Evolutionary conservation across 2,797 vertebrate species (phyloP).

Genomic region (Hyperoplus immaculatus): DNA sequence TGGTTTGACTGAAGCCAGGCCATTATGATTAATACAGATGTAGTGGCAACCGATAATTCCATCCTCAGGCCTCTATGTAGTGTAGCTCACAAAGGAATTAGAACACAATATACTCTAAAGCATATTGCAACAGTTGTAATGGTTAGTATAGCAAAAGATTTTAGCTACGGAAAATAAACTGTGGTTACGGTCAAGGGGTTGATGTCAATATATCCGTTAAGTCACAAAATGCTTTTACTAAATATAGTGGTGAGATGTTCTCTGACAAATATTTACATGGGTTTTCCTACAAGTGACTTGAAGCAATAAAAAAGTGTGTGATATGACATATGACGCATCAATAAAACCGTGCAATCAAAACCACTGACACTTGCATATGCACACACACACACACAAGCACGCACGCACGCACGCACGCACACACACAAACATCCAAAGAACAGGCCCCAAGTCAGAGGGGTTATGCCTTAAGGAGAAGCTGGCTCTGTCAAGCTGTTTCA

Average conservation of each 20-base stretch:
- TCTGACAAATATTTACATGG: neutral
- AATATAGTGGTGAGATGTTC: neutral
- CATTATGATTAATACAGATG: neutral
- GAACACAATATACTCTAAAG: neutral
- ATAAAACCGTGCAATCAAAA: constrained; percentile 13
- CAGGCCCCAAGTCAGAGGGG: constrained; percentile 28
- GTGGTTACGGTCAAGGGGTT: neutral
- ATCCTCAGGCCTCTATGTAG: neutral
- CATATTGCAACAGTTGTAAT: too few relatives aligned
- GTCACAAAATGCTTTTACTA: neutral
- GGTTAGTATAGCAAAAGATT: neutral
- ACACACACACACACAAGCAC: constrained; percentile 5
- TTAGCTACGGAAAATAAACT: neutral
- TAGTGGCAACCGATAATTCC: neutral
- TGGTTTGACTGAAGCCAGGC: constrained; percentile 3
- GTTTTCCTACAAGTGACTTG: neutral
- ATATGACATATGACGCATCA: neutral
- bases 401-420: constrained; percentile 2
- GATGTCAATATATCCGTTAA: neutral
- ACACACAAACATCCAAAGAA: constrained; percentile 24
- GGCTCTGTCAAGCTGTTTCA: constrained; percentile 77
- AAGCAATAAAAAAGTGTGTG: too few relatives aligned
- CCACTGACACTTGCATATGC: too few relatives aligned
- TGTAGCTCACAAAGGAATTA: neutral
- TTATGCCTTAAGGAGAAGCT: constrained; percentile 63